Conservation (phyloP, 2,113 vertebrate genomes). For the Gasterosteus nipponicus region DNA sequence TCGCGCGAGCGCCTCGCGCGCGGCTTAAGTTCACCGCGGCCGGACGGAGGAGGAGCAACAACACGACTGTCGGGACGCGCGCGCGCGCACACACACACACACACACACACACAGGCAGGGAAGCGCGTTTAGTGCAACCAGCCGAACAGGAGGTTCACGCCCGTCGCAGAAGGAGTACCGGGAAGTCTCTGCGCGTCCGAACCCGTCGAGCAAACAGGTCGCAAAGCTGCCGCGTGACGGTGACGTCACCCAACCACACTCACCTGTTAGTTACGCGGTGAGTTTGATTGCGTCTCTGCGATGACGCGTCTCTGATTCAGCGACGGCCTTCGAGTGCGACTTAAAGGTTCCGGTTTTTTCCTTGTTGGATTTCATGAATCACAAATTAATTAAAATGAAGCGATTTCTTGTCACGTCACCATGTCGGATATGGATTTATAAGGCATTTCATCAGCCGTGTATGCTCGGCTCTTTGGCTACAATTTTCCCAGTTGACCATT, state of each 20-base stretch:
- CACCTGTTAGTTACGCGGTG: slow-evolving; percentile 55
- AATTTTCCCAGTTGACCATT: background rate
- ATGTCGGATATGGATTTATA: background rate
- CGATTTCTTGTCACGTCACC: background rate
- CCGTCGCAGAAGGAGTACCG: slow-evolving; percentile 5
- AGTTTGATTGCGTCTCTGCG: slow-evolving; percentile 13
- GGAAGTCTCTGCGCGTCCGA: background rate
- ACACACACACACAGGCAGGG: background rate
- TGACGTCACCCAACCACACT: slow-evolving; percentile 17
- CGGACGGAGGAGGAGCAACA: slow-evolving; percentile 64
- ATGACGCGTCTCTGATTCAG: slow-evolving; percentile 41
- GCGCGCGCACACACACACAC: background rate
- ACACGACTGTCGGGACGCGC: slow-evolving; percentile 5
- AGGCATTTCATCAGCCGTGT: background rate
- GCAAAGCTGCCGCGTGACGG: background rate
- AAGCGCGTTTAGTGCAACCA: background rate
- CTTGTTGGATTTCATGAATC: background rate
- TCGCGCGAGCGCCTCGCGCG: rapidly evolving
- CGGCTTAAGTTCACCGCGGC: slow-evolving; percentile 10
- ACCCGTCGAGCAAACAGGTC: background rate
- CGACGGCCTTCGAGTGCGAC: background rate
- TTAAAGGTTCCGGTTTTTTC: background rate
- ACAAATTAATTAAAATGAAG: background rate
- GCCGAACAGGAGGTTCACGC: slow-evolving; percentile 25
- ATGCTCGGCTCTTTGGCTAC: background rate